phyloP scores from a whole-genome alignment of 2,113 vertebrate species.

The Nannospalax galili region DNA sequence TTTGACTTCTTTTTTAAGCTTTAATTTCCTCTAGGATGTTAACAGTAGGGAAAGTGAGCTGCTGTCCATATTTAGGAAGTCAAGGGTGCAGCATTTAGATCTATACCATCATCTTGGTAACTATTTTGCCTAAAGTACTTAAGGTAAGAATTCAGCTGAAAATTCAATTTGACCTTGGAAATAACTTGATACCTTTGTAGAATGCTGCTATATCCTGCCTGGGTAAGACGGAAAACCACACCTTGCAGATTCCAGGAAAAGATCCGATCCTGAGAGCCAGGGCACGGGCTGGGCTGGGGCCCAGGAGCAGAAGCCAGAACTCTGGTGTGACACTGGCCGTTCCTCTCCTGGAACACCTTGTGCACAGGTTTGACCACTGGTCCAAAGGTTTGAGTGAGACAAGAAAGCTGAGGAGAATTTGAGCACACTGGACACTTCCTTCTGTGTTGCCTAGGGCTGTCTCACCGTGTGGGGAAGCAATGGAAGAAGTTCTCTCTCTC shows the following conservation, averaged over 20 bases:
- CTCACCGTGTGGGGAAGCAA: fast-evolving
- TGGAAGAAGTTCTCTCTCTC: not conserved
- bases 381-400: not conserved
- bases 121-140: constrained; percentile 12
- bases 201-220: not conserved
- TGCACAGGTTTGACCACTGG: not conserved
- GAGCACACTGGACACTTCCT: not conserved
- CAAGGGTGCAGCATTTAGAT: not conserved
- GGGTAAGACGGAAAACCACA: not conserved
- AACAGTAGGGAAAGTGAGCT: not conserved
- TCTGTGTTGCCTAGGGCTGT: not conserved
- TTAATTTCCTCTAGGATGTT: constrained; percentile 32
- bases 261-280: not conserved
- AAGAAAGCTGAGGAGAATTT: not conserved
- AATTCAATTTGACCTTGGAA: constrained; percentile 18
- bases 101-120: not conserved
- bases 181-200: not conserved
- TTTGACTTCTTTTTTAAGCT: constrained; percentile 46
- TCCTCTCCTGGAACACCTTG: not conserved
- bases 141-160: constrained; percentile 16
- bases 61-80: not conserved
- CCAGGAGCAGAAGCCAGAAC: not conserved
- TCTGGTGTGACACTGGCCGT: not conserved
- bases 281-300: not conserved
- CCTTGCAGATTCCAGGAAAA: not conserved